Evolutionary conservation across 1,140 invertebrate species (phyloP), one percentile per base, ranked within the genome.

Genomic region (Heliconius congener): DNA sequence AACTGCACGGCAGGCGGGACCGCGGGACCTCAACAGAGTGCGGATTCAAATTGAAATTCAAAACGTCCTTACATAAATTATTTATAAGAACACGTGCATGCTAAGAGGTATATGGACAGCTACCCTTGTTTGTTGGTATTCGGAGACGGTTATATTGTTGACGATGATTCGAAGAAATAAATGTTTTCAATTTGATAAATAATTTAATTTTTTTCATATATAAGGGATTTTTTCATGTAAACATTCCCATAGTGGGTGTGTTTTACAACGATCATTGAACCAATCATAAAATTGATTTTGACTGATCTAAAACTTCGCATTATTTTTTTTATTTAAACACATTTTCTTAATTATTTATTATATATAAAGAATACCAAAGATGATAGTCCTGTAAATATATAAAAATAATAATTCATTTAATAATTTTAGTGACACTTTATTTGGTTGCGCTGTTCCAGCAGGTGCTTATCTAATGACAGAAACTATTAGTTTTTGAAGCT

Each of bases 51-150:
- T 77, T 77, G 76, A 77, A 81, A 76, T 76, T 77, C 74, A 80
- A 80, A 73, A 55, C 55, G 71, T 50, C 74, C 50, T 77, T 74
- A 70, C 52, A 76, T 80, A 80, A 80, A 80, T 66, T 76, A 80
- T 80, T 76, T 80, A 80, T 76, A 11, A 57, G 74, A n/a, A 71
- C 78, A 79, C 78, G 75, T 80, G 74, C 71, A 52, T 70, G 34
- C 37, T 37, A 34, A 37, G 46, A 27, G 52, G 23, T 66, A 66
- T 9, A 46, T 46, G 11, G 42, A 2, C 13, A 13, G 42, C 13
- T 16, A 30, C 13, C 30, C 23, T 66, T 66, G 60, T 30, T 52
- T 66, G 60, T n/a, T 23, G 23, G 3, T n/a, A 8, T 55, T 60
- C 23, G 57, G 8, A 27, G 23, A 60, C 8, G 57, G 8, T 11